phyloP scores from a whole-genome alignment of 2,888 invertebrate genomes.

The Ophonus ardosiacus region DNA sequence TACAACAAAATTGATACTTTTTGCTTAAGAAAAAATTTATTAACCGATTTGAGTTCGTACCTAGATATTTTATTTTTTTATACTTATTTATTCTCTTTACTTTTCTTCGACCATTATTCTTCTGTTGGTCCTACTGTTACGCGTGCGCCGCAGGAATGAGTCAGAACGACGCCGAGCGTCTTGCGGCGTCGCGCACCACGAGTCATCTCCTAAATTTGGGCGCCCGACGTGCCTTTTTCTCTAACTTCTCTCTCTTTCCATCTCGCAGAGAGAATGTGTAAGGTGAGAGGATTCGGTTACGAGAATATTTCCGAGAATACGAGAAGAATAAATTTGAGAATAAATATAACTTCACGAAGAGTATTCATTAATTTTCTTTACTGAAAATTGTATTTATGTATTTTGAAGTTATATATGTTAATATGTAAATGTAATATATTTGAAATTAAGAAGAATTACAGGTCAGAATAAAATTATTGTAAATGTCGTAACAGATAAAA shows the following conservation, averaged over 20 bases:
- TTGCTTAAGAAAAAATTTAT: too few species aligned
- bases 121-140: background rate
- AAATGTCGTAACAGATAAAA: background rate
- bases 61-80: too few species aligned
- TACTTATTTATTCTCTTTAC: background rate
- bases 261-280: constrained; percentile 13
- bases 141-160: constrained; percentile 23
- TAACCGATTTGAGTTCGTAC: too few species aligned
- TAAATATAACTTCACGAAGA: background rate
- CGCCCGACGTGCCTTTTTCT: constrained; percentile 14
- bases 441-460: background rate
- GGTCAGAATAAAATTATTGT: background rate
- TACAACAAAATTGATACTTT: too few species aligned
- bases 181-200: constrained; percentile 20
- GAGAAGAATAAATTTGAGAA: background rate
- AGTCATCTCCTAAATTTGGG: constrained; percentile 61
- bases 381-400: too few species aligned
- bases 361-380: too few species aligned
- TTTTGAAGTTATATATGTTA: too few species aligned
- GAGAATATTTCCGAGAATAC: background rate
- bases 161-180: constrained; percentile 25
- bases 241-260: background rate
- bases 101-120: background rate
- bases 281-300: constrained; percentile 52
- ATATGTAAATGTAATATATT: background rate